Base-by-base conservation (phyloP, 1,140 invertebrate genomes). In the Brachionus rotundiformis region DNA sequence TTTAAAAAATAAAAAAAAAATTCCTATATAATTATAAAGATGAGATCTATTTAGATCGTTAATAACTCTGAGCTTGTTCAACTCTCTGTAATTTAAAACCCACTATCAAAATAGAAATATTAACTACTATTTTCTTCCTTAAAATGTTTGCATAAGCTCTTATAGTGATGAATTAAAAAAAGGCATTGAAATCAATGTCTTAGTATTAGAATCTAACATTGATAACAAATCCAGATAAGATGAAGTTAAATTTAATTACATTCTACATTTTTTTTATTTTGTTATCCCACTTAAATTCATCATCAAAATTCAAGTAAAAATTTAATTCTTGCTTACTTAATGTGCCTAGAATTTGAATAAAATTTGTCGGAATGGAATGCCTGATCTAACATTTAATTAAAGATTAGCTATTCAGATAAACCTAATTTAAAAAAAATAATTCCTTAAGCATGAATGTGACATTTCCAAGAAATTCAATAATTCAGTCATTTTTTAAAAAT, bases 311-410 rank as follows among this genome's bases (percentile, higher is more conserved):
- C 23, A 54, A 8, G 19, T 19, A 54, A 54, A 54, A 19, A 23
- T 19, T 19, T 3, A 39, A 19, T 54, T 19, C 47, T 19, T 54
- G 7, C 47, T 23, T 19, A 54, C 23, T 54, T 54, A 19, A 54
- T 23, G 19, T 54, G 47, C 8, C 23, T 23, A 25, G 47, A 54
- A 54, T 54, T 54, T 25, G 47, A 54, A 54, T 54, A 23, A 54
- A 19, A 54, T 54, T 54, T 54, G 47, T 54, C 47, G 19, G 47
- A 54, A 54, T 19, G 16, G 2, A 16, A 54, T 54, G 4, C 47
- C 47, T 54, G 47, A 54, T 54, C 47, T 54, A 54, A 19, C 47
- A 54, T 54, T 54, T 54, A 54, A 54, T 54, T 54, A 54, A 54
- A 54, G n/a, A 54, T 54, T 54, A 54, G 47, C 16, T 54, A 16